Conservation (phyloP, 2,113 vertebrate genomes). For the Conger conger region DNA sequence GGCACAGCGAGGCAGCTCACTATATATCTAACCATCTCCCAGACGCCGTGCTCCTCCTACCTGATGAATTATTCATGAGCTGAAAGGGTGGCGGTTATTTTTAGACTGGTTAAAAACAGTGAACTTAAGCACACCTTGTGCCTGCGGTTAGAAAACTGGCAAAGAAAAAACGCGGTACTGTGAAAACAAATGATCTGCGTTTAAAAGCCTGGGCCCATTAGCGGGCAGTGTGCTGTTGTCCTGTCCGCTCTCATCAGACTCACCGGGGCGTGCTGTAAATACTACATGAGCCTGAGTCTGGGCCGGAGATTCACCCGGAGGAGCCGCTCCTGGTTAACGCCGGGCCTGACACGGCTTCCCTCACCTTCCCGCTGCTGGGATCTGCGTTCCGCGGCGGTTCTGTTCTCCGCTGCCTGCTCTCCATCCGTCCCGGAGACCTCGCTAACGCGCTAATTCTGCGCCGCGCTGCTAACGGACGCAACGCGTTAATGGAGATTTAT, state of each 20-base stretch:
- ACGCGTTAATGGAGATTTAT: too few species aligned
- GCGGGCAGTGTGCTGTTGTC: background rate
- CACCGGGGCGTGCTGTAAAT: background rate
- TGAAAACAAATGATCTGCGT: constrained; percentile 21
- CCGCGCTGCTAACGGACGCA: too few species aligned
- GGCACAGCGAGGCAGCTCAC: background rate
- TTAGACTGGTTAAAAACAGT: constrained; percentile 38
- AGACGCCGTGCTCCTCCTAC: constrained; percentile 21
- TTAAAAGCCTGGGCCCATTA: constrained; percentile 1
- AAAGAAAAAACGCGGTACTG: constrained; percentile 1
- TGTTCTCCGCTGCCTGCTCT: too few species aligned
- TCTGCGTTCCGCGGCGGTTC: too few species aligned
- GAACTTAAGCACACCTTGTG: constrained; percentile 5
- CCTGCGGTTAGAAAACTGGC: background rate
- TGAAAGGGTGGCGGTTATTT: constrained; percentile 36
- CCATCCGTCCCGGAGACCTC: too few species aligned
- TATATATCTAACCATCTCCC: background rate
- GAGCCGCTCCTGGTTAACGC: too few species aligned
- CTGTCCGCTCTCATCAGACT: background rate
- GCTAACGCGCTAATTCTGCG: too few species aligned
- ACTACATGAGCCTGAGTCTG: background rate
- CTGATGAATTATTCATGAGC: constrained; percentile 34
- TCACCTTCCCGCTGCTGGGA: too few species aligned
- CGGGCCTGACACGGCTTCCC: too few species aligned
- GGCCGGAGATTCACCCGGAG: too few species aligned